phyloP scores from a whole-genome alignment of 2,113 vertebrate species.

The Merops nubicus region DNA sequence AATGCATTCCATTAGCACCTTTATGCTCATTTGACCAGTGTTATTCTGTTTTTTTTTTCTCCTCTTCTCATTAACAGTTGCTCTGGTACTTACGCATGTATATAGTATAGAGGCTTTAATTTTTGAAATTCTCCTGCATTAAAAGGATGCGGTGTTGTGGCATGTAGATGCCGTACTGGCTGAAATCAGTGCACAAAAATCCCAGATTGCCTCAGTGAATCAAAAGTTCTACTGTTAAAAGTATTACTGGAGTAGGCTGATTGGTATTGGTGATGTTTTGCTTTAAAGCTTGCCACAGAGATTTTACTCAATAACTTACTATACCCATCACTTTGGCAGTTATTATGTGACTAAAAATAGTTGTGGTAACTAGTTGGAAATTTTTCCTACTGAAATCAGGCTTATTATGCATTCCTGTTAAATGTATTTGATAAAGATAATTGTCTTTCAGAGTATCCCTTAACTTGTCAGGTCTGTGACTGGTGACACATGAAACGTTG shows the following conservation, averaged over 20 bases:
- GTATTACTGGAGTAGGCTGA: background rate
- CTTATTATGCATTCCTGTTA: slow-evolving; percentile 18
- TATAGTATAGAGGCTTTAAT: background rate
- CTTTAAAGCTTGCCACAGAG: background rate
- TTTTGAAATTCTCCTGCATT: background rate
- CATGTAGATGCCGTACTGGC: background rate
- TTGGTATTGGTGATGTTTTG: background rate
- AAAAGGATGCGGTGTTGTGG: background rate
- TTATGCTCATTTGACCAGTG: background rate
- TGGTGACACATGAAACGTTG: slow-evolving; percentile 18
- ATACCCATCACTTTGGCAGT: background rate
- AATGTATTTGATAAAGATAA: slow-evolving; percentile 6
- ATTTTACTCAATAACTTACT: slow-evolving; percentile 20
- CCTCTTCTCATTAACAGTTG: too few relatives aligned
- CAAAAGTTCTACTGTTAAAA: background rate
- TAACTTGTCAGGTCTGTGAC: slow-evolving; percentile 15
- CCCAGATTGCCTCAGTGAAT: background rate
- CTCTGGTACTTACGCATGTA: background rate
- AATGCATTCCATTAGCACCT: background rate
- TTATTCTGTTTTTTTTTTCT: too few relatives aligned
- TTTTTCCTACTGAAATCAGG: slow-evolving; percentile 34
- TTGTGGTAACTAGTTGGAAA: background rate
- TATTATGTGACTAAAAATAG: slow-evolving; percentile 32
- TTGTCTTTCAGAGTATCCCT: slow-evolving; percentile 26
- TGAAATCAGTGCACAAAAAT: background rate